These are phyloP conservation scores for Verasper variegatus DNA, from an alignment of 2,113 vertebrate species.

Conservation along the genomic window DNA sequence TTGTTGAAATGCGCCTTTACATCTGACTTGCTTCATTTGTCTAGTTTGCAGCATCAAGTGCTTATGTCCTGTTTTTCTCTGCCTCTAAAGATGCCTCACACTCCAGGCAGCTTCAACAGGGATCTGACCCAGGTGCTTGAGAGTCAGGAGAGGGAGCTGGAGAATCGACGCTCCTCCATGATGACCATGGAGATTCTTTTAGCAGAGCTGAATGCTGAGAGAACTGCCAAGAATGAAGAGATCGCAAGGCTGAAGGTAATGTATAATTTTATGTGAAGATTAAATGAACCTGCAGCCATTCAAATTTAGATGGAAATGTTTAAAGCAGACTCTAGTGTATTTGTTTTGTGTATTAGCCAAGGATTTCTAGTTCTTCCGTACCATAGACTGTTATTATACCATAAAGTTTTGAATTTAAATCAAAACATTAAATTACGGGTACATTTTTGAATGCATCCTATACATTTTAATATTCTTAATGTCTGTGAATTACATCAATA, in stretches of 20 bases:
- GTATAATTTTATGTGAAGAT: neutral
- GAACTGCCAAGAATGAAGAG: slow-evolving; percentile 90
- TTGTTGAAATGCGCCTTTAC: neutral
- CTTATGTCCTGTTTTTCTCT: neutral
- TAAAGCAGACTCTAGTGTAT: neutral
- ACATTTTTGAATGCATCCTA: no score
- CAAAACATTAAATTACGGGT: neutral
- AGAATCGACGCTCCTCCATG: slow-evolving; percentile 87
- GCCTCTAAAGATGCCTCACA: slow-evolving; percentile 85
- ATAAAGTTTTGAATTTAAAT: neutral
- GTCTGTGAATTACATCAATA: neutral
- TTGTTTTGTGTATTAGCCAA: neutral
- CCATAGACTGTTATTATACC: neutral
- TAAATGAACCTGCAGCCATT: neutral
- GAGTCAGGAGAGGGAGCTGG: slow-evolving; percentile 89
- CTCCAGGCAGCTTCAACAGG: slow-evolving; percentile 85
- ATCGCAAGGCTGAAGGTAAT: slow-evolving; percentile 92
- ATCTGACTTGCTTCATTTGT: no score
- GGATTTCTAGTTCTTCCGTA: no score
- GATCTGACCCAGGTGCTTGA: slow-evolving; percentile 87
- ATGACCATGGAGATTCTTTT: slow-evolving; percentile 90
- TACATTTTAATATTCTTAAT: neutral
- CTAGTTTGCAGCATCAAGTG: neutral
- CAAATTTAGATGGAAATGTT: neutral
- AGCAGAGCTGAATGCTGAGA: slow-evolving; percentile 88